Evolutionary conservation across 1,140 invertebrate species (phyloP), one percentile per base, ranked within the genome.

Genomic region (Phthorimaea operculella): DNA sequence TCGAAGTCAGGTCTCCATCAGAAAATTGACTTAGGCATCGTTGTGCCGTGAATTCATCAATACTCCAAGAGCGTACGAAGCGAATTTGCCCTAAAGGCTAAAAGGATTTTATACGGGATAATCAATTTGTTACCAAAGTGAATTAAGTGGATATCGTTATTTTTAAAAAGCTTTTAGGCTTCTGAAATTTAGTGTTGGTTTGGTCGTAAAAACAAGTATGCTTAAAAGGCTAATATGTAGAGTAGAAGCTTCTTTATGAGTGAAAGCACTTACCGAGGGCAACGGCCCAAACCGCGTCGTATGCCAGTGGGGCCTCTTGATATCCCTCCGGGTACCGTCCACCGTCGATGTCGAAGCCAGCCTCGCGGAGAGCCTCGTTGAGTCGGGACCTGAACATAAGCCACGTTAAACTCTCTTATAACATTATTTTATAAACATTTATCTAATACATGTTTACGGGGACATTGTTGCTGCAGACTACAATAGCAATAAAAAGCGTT

Each of bases 271-370:
- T 86, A 94, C 93, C 93, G 70, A 98, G 87, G 39, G 97, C 97
- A 15, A 98, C 92, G 16, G 96, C 96, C 98, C 98, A 99, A 42
- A 99, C 95, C 28, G 98, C 98, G 86, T 99, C 98, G 74, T 99
- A 99, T 12, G 98, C 98, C 33, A 99, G 83, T 0, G 98, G 98
- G 0, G 98, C 97, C 86, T 99, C 98, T 74, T 98, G 96, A 82
- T 98, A 99, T 1, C 98, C 98, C 78, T 95, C 94, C 0, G 95
- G 95, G 83, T 92, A 96, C 42, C 93, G 87, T 70, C 92, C 90
- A 42, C 93, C 90, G 72, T 92, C 91, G 68, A 95, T 93, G 68
- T 95, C 92, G 73, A 92, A 95, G 11, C 93, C 93, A 45, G 91
- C 90, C 39, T 91, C 90, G 52, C 91, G 90, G 8, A 97, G 85